Base-by-base conservation (phyloP, 2,888 invertebrate genomes). In the Drosophila gaucha region DNA sequence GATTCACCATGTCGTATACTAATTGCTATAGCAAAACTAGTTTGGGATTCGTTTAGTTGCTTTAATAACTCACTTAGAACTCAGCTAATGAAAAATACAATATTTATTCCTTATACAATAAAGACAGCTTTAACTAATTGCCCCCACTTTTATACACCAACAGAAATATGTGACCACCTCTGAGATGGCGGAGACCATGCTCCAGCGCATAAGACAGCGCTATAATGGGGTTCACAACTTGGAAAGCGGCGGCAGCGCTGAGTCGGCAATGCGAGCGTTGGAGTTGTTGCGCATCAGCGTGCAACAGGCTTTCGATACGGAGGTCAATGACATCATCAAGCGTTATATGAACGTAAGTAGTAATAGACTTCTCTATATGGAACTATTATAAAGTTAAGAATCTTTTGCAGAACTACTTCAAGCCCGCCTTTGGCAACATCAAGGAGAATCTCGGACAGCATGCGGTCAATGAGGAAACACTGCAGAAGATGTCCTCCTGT, bases 381-480 rank as follows among this genome's bases (percentile, higher is more conserved):
- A 31, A 6, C 14, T 1, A 1, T 2, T 6, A 31, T 30, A 4
- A 8, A 6, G 1, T 12, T 0, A 10, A 24, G 14, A 2, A 10
- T 16, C 3, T 36, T 68, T 90, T 91, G 2, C 79, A 94, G 94
- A 92, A 92, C 75, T 95, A 93, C 78, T 94, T 95, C 78, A 93
- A 93, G 73, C 94, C 94, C 31, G 94, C 94, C 5, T 92, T 94
- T 60, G 93, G 93, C 68, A 95, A 95, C 86, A 93, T 95, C 26
- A 93, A 93, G 64, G 91, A 92, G 71, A 95, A 95, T 89, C 92
- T 94, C 64, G 94, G 94, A 4, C 92, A 93, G 39, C 92, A 92
- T 67, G 91, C 92, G 35, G 93, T 94, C 0, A 93, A 93, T 44
- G 94, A 94, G 69, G 94, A 94, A 67, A 93, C 94, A 78, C 70